Conservation (phyloP, 2,888 invertebrate genomes). For the Noctua fimbriata region DNA sequence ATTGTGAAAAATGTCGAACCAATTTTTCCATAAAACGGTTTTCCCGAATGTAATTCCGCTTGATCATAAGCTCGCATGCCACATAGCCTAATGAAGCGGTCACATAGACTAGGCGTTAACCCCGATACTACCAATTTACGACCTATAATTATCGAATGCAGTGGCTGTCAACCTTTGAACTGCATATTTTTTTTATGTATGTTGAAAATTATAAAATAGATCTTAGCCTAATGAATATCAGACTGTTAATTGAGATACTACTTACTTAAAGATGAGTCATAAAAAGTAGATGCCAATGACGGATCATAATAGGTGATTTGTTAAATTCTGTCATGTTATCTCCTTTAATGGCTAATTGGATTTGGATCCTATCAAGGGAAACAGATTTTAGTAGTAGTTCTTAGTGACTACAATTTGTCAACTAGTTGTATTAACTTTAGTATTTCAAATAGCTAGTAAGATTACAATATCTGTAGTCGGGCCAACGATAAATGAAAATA, state of each 20-base stretch:
- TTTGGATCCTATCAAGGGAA: no score
- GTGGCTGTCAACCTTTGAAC: slow-evolving; percentile 32
- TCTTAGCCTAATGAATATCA: background rate
- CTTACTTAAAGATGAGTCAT: no score
- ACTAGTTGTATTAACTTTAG: no score
- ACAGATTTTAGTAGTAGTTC: no score
- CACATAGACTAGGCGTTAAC: slow-evolving; percentile 44
- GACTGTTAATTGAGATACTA: background rate
- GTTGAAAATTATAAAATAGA: background rate
- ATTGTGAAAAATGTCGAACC: background rate
- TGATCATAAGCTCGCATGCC: slow-evolving; percentile 44
- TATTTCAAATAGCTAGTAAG: background rate
- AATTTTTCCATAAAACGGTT: slow-evolving; percentile 27
- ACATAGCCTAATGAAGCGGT: slow-evolving; percentile 58
- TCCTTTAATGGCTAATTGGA: no score
- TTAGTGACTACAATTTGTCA: no score
- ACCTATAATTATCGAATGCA: slow-evolving; percentile 46
- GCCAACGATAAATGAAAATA: background rate
- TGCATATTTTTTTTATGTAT: background rate
- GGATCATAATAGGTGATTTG: no score
- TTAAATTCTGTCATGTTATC: no score
- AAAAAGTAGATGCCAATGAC: background rate
- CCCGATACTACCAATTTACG: slow-evolving; percentile 55
- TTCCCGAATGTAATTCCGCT: slow-evolving; percentile 21
- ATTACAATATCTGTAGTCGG: background rate